Base-by-base conservation (phyloP, 2,113 vertebrate species). In the Odontesthes bonariensis region DNA sequence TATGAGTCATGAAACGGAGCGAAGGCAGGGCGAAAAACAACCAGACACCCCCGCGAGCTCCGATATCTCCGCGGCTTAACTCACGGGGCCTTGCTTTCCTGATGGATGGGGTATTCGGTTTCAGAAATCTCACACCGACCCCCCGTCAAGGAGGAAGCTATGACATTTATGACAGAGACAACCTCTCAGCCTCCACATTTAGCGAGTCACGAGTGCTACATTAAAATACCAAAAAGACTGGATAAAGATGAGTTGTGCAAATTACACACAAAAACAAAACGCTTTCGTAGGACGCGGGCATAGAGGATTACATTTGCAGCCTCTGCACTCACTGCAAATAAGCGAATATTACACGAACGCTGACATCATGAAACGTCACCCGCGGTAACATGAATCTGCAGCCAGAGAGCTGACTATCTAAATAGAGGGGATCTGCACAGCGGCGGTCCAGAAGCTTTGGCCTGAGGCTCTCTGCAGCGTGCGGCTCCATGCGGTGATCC, bases 391-490 rank as follows among this genome's bases (percentile, higher is more conserved):
- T 49, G 71, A 56, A 33, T 2, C 22, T 11, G 60, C 76, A 4
- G 64, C 16, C 0, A 8, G 70, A 11, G 0, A 32, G 56, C 38
- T 22, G 32, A 47, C 27, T 46, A 38, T 56, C 22, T 8, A 44
- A 54, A 69, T 6, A 20, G 17, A 1, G 20, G 68, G 60, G 60
- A 42, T 58, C 31, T 49, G 77, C 85, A 70, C 84, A 67, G 56
- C 49, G 1, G 84, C n/a, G 2, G 44, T 46, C 20, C 46, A 52
- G 84, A 78, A 85, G 70, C 58, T 22, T 67, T 61, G 35, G 60
- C 75, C 73, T 0, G n/a, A 38, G 27, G 35, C 16, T 60, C 77
- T 59, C 72, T 0, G 49, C 51, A 0, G 82, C 5, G 19, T 0
- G 16, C 63, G 58, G 44, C 77, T 11, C 66, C 75, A 64, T 4